Evolutionary conservation across 2,888 invertebrate species (phyloP).

Genomic region (Ellobium chinense): DNA sequence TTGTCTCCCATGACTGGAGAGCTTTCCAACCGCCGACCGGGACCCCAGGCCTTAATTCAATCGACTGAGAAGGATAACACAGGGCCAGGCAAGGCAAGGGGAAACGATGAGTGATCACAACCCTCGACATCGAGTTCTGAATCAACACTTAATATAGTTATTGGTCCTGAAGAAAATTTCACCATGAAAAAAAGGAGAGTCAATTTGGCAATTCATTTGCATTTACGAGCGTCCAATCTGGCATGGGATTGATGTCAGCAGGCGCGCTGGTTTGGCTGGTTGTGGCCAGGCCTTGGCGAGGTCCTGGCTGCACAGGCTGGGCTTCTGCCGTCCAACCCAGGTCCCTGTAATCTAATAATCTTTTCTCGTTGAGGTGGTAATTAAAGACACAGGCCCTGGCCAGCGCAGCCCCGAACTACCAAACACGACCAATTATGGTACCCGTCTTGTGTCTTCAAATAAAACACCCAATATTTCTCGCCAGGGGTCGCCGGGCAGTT

Average conservation of each 20-base stretch:
- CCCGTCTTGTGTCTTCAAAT: neutral
- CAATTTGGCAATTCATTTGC: slow-evolving; percentile 24
- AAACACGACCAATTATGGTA: neutral
- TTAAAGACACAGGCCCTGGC: neutral
- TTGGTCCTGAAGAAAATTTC: slow-evolving; percentile 27
- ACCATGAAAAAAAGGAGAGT: slow-evolving; percentile 9
- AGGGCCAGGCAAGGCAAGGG: neutral
- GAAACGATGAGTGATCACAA: slow-evolving; percentile 19
- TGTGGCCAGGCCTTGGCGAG: too few relatives aligned
- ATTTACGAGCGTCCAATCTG: slow-evolving; percentile 10
- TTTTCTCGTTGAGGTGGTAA: neutral
- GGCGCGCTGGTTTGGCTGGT: too few relatives aligned
- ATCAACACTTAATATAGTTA: slow-evolving; percentile 34
- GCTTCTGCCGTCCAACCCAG: neutral
- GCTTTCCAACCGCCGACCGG: neutral
- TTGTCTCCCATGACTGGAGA: slow-evolving; percentile 23
- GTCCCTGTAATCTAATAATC: slow-evolving; percentile 1
- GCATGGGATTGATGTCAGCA: neutral
- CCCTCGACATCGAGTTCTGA: slow-evolving; percentile 8
- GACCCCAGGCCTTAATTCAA: slow-evolving; percentile 25
- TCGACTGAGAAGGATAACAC: slow-evolving; percentile 33
- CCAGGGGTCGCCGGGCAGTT: too few relatives aligned
- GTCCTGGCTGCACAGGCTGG: neutral
- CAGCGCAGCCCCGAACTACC: neutral
- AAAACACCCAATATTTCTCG: neutral